A percentile compares a stretch with the other conserved stretches of the same genome.
Conservation (phyloP, 2,888 invertebrate species). For the Dryadula phaetusa region DNA sequence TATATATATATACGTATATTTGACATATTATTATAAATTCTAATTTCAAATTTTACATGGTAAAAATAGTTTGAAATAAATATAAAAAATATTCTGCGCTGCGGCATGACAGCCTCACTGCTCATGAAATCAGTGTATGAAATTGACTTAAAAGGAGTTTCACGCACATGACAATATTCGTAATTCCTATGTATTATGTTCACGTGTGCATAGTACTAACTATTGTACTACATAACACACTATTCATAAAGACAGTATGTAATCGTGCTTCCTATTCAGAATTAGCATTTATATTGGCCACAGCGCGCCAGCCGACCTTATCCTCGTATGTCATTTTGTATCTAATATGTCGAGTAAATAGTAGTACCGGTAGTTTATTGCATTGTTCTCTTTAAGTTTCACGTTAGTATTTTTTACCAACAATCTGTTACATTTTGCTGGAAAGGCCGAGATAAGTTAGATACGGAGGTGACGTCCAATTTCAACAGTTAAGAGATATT, state of each 20-base stretch:
- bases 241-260: conserved; percentile 40
- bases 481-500: background rate
- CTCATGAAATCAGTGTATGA: background rate
- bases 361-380: background rate
- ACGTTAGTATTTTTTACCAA: background rate
- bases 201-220: conserved; percentile 26
- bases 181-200: conserved; percentile 24
- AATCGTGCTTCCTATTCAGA: conserved; percentile 50
- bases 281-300: conserved; percentile 78
- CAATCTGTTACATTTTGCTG: background rate
- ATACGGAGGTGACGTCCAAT: background rate
- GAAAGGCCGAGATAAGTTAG: background rate
- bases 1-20: no score
- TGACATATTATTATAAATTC: no score
- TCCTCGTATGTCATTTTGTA: conserved; percentile 48
- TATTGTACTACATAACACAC: no score
- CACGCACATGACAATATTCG: conserved; percentile 1
- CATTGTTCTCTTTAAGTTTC: background rate
- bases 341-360: conserved; percentile 37
- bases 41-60: no score
- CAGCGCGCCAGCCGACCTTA: conserved; percentile 54
- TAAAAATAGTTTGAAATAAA: no score
- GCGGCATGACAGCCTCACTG: background rate
- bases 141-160: background rate
- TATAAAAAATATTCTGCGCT: no score